Conservation (phyloP, 1,140 invertebrate genomes). For the Drosophila nannoptera region DNA sequence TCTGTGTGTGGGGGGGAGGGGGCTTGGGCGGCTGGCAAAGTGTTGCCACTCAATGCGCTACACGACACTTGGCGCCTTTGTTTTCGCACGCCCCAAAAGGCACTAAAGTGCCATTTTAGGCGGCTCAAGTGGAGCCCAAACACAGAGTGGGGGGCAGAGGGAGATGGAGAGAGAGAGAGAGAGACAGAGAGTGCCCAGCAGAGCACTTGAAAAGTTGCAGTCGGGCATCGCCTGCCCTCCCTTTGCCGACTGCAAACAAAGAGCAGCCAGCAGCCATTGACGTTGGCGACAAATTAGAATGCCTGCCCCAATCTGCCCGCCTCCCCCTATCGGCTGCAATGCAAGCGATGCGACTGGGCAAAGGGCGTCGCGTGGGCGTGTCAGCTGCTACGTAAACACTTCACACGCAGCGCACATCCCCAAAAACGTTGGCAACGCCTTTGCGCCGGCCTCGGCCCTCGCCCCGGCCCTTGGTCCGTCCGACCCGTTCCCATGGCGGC, state of each 20-base stretch:
- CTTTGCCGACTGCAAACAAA: constrained; percentile 14
- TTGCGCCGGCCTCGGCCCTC: not conserved
- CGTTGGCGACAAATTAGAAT: constrained; percentile 73
- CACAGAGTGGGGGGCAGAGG: not conserved
- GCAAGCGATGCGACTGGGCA: constrained; percentile 9
- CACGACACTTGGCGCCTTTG: constrained; percentile 74
- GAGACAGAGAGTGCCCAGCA: constrained; percentile 21
- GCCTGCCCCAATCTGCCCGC: constrained; percentile 14
- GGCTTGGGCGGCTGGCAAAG: constrained; percentile 30
- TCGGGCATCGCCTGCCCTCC: constrained; percentile 13
- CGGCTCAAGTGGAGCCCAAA: constrained; percentile 65
- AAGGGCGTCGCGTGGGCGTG: constrained; percentile 40
- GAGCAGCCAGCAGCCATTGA: constrained; percentile 34
- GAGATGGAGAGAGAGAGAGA: constrained; percentile 11
- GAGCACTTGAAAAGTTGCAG: constrained; percentile 67
- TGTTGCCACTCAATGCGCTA: constrained; percentile 64
- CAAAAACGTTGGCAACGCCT: constrained; percentile 61
- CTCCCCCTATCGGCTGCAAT: constrained; percentile 9
- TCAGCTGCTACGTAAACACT: constrained; percentile 53
- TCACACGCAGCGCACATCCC: constrained; percentile 62
- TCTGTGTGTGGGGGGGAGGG: not conserved
- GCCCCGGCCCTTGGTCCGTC: too few species aligned
- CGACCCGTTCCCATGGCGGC: constrained; percentile 61
- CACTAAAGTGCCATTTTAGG: constrained; percentile 79
- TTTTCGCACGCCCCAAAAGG: constrained; percentile 77